Percentiles rank a stretch among this genome's conserved stretches.
Conservation (phyloP, 1,140 invertebrate species). For the Tetramorium parvispinum region DNA sequence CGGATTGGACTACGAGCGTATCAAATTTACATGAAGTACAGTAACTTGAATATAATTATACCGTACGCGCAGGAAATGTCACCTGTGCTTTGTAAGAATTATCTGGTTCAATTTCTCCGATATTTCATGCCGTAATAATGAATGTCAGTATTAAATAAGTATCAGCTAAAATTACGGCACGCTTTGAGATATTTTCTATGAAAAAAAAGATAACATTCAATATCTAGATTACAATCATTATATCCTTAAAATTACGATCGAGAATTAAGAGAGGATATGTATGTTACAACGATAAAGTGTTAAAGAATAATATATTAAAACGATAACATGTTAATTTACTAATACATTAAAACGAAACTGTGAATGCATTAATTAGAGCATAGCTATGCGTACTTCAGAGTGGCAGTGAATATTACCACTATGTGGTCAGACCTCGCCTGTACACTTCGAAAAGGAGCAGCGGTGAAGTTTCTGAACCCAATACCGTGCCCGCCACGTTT, state of each 20-base stretch:
- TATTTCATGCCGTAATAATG: not conserved
- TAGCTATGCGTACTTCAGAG: not conserved
- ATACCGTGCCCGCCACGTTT: conserved; percentile 1
- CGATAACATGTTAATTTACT: not conserved
- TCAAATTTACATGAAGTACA: not conserved
- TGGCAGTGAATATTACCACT: not conserved
- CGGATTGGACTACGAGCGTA: not conserved
- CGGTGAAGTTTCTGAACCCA: not conserved
- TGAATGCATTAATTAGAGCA: not conserved
- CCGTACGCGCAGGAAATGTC: not conserved
- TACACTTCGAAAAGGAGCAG: conserved; percentile 24
- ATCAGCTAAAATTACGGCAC: not conserved
- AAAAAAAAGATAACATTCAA: not conserved
- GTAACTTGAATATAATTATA: not conserved
- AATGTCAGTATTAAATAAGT: not conserved
- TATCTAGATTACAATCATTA: too few species aligned
- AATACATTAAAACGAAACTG: not conserved
- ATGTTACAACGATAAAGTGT: not conserved
- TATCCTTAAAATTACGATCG: not conserved
- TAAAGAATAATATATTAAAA: not conserved
- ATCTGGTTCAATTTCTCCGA: not conserved
- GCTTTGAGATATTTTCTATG: too few species aligned
- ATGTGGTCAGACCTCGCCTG: conserved; percentile 14
- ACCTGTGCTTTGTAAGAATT: not conserved
- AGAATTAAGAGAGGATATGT: not conserved